Conservation (phyloP, 2,888 invertebrate species). For the Xylocampa areola region DNA sequence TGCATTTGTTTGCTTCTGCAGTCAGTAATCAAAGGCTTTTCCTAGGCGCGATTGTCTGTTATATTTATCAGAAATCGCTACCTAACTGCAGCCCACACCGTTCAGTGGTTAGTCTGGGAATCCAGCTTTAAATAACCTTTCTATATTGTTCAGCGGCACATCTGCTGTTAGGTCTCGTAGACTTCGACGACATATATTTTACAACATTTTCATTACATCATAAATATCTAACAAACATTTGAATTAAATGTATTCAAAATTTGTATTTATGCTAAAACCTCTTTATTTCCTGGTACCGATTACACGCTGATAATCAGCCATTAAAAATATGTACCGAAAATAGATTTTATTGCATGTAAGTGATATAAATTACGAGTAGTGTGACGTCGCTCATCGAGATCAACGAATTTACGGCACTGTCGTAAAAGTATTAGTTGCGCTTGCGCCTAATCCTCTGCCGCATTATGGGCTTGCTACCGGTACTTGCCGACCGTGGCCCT, state of each 20-base stretch:
- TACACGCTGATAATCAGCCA: slow-evolving; percentile 44
- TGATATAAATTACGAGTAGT: slow-evolving; percentile 75
- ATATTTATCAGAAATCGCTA: too few species aligned
- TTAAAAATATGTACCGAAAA: slow-evolving; percentile 61
- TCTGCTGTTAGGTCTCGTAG: too few species aligned
- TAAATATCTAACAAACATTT: slow-evolving; percentile 6
- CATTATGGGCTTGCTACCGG: slow-evolving; percentile 74
- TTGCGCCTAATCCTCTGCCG: slow-evolving; percentile 76
- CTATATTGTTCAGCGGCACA: too few species aligned
- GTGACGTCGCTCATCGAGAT: slow-evolving; percentile 76
- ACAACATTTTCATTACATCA: too few species aligned
- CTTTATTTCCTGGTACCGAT: slow-evolving; percentile 26
- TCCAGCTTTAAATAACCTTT: slow-evolving; percentile 9
- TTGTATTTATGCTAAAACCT: slow-evolving; percentile 14
- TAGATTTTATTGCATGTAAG: slow-evolving; percentile 72
- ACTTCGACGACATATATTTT: too few species aligned
- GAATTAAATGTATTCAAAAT: slow-evolving; percentile 4
- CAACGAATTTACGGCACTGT: slow-evolving; percentile 80
- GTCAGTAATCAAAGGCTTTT: too few species aligned
- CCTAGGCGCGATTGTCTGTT: too few species aligned
- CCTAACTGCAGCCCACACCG: too few species aligned
- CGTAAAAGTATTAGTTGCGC: slow-evolving; percentile 85
- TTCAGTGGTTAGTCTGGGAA: background rate
- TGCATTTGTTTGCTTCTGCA: too few species aligned
- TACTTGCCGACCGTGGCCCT: slow-evolving; percentile 73